Evolutionary conservation across 2,113 vertebrate species (phyloP).

Genomic region (Riparia riparia): DNA sequence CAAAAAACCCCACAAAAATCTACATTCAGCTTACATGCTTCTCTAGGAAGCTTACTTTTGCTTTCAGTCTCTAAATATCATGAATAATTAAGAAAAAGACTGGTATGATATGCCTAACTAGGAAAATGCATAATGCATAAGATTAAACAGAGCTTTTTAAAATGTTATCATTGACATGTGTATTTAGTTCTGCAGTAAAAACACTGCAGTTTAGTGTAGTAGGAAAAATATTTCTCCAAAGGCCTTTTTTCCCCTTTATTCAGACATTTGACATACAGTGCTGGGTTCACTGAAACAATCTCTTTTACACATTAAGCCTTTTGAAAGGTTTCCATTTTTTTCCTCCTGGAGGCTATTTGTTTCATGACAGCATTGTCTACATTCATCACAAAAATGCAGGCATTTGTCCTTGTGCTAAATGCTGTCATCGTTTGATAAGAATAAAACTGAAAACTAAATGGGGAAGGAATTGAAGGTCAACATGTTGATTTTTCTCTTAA

Average conservation of each 20-base stretch:
- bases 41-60: not conserved
- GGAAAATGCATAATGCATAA: not conserved
- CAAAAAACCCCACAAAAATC: not conserved
- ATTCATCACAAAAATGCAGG: constrained; percentile 54
- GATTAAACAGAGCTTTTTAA: not conserved
- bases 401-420: constrained; percentile 65
- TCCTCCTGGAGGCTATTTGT: constrained; percentile 26
- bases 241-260: not conserved
- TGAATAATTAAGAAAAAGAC: constrained; percentile 6
- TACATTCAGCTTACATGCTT: not conserved
- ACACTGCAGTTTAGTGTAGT: not conserved
- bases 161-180: not conserved
- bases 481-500: constrained; percentile 66
- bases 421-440: constrained; percentile 61
- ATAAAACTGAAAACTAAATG: constrained; percentile 52
- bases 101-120: not conserved
- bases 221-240: not conserved
- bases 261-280: constrained; percentile 33
- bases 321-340: constrained; percentile 30
- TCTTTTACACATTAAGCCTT: constrained; percentile 30
- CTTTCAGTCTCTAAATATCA: not conserved
- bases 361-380: constrained; percentile 46
- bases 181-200: not conserved
- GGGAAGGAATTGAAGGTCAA: constrained; percentile 63
- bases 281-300: not conserved